Base-by-base conservation (phyloP, 2,113 vertebrate species). In the Genyomyrus donnyi region DNA sequence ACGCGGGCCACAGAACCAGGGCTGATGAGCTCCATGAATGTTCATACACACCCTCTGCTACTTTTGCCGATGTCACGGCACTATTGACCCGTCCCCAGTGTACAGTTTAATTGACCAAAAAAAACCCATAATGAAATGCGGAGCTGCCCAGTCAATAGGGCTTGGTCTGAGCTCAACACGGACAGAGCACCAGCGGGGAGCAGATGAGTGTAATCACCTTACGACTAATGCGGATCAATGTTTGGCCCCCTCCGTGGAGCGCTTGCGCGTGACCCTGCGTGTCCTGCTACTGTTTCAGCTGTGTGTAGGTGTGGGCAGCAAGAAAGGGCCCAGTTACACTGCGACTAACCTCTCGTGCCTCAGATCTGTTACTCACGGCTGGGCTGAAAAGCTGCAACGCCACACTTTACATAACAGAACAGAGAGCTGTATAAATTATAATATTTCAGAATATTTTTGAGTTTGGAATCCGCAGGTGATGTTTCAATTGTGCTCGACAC, bases 181-280 rank as follows among this genome's bases (percentile, higher is more conserved):
- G n/a, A 52, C 66, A 13, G 46, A 70, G 48, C 31, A 39, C 66
- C 88, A 80, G 66, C 1, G 11, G 35, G 89, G 35, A 89, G 77
- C 74, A 53, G 89, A 89, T 84, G 50, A 52, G 74, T 58, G 77
- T 46, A 89, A 84, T 84, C 89, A 84, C 89, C 77, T 84, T 46
- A 85, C 74, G 7, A 50, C 74, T 89, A 89, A 58, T 21, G 49
- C 24, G 49, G 88, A 84, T 89, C 53, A 21, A 52, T 89, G 88
- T 46, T 31, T 58, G 42, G 11, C 88, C 49, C 19, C 27, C 13
- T 58, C 88, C 24, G 3, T 53, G 17, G 88, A 48, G 49, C 49
- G 24, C 50, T 46, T 45, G 48, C 21, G 70, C 1, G 27, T 52
- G 39, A 62, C 46, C 88, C 88, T 11, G 48, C 5, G 17, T 48